These are phyloP conservation scores for Plusia festucae DNA, from an alignment of 2,888 invertebrate species.

Conservation along the genomic window DNA sequence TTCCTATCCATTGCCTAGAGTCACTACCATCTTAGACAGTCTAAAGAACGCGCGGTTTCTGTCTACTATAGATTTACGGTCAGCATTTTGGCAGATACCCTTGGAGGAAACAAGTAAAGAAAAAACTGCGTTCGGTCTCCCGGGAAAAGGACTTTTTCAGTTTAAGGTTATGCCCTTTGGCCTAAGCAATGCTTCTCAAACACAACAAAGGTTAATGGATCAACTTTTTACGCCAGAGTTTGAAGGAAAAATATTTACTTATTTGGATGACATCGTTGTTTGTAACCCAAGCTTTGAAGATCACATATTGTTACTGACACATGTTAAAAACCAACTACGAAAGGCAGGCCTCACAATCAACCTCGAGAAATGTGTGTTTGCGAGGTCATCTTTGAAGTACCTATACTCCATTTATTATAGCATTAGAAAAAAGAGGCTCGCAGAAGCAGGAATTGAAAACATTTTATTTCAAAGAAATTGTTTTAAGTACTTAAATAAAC, in stretches of 20 bases:
- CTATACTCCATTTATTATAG: no score
- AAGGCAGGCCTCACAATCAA: conserved; percentile 35
- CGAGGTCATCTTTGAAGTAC: conserved; percentile 19
- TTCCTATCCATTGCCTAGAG: conserved; percentile 1
- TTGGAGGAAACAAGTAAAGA: conserved; percentile 14
- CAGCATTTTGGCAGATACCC: conserved; percentile 3
- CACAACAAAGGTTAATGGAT: conserved; percentile 16
- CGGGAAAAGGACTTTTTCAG: conserved; percentile 11
- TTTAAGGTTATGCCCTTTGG: no score
- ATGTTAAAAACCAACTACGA: conserved; percentile 14
- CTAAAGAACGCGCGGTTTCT: not conserved
- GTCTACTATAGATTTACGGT: conserved; percentile 1
- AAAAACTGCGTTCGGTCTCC: conserved; percentile 7
- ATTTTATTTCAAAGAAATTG: no score
- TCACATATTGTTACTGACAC: not conserved
- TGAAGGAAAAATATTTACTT: conserved; percentile 22
- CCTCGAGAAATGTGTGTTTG: conserved; percentile 37
- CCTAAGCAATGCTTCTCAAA: not conserved
- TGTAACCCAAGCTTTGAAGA: not conserved
- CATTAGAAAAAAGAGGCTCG: no score
- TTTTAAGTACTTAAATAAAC: no score
- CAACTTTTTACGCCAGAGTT: conserved; percentile 19
- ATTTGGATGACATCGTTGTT: conserved; percentile 29
- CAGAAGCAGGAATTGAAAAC: no score
- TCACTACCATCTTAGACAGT: not conserved